Percentiles rank a stretch among this genome's conserved stretches.
Evolutionary conservation across 2,797 vertebrate species (phyloP).

Genomic region (Zalophus californianus): DNA sequence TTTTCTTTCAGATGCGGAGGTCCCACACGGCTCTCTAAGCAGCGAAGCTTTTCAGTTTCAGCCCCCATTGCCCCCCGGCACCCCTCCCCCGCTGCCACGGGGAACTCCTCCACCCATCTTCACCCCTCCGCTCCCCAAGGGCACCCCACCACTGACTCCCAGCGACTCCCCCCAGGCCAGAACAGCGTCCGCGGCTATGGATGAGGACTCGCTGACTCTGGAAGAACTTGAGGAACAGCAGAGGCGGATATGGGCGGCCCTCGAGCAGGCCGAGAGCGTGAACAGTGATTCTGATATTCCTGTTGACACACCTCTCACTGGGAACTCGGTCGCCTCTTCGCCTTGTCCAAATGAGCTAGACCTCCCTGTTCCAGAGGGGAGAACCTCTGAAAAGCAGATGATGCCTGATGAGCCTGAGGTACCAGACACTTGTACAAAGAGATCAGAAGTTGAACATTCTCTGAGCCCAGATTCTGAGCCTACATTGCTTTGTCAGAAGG

Average conservation of each 20-base stretch:
- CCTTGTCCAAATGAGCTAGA: constrained; percentile 89
- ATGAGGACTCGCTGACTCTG: constrained; percentile 94
- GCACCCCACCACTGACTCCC: constrained; percentile 90
- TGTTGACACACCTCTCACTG: constrained; percentile 90
- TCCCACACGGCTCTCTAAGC: constrained; percentile 72
- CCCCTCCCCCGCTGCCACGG: constrained; percentile 92
- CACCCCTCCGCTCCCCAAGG: constrained; percentile 91
- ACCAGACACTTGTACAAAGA: not conserved
- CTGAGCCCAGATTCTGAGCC: constrained; percentile 56
- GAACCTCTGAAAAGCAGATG: constrained; percentile 75
- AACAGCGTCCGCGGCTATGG: constrained; percentile 85
- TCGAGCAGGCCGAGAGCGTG: constrained; percentile 93
- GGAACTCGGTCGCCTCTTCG: constrained; percentile 91
- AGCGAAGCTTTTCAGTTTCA: constrained; percentile 92
- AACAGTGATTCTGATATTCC: constrained; percentile 94
- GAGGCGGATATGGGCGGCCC: constrained; percentile 95
- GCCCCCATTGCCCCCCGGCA: constrained; percentile 92
- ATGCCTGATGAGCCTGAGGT: constrained; percentile 45
- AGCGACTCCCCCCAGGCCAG: constrained; percentile 85
- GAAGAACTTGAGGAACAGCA: constrained; percentile 99
- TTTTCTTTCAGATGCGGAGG: constrained; percentile 84
- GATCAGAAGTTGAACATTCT: constrained; percentile 60
- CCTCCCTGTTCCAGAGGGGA: constrained; percentile 72
- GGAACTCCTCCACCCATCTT: constrained; percentile 90
- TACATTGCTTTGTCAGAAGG: not conserved